Percentiles rank a stretch among this genome's conserved stretches.
Conservation (phyloP, 2,888 invertebrate species). For the Trimorus sp. region DNA sequence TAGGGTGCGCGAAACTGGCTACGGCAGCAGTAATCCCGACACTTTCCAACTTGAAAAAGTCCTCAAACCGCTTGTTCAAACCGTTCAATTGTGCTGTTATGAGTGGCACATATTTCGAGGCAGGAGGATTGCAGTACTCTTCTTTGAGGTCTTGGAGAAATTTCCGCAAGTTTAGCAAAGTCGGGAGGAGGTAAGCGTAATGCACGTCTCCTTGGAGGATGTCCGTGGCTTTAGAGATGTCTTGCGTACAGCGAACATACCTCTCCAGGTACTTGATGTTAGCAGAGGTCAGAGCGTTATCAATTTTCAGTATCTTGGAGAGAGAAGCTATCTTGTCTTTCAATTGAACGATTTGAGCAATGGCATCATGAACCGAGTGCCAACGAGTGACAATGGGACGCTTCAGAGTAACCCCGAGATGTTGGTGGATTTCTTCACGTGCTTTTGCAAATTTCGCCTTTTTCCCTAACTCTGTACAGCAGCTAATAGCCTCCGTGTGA, state of each 20-base stretch:
- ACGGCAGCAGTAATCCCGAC: not conserved
- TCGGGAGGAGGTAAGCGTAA: not conserved
- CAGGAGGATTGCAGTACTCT: too few relatives aligned
- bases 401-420: not conserved
- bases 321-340: not conserved
- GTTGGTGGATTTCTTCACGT: too few relatives aligned
- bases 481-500: too few relatives aligned
- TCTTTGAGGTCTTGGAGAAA: not conserved
- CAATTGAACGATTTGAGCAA: not conserved
- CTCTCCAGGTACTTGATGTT: not conserved
- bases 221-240: not conserved
- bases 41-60: not conserved
- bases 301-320: not conserved
- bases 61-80: not conserved
- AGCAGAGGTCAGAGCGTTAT: not conserved
- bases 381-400: not conserved
- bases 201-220: not conserved
- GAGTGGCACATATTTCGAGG: not conserved
- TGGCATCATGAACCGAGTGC: not conserved
- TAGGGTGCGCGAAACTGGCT: not conserved
- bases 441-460: too few relatives aligned
- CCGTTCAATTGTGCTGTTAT: not conserved
- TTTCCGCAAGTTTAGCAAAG: not conserved
- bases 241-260: not conserved
- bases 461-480: too few relatives aligned